phyloP scores from a whole-genome alignment of 2,113 vertebrate genomes.

The Callionymus lyra region DNA sequence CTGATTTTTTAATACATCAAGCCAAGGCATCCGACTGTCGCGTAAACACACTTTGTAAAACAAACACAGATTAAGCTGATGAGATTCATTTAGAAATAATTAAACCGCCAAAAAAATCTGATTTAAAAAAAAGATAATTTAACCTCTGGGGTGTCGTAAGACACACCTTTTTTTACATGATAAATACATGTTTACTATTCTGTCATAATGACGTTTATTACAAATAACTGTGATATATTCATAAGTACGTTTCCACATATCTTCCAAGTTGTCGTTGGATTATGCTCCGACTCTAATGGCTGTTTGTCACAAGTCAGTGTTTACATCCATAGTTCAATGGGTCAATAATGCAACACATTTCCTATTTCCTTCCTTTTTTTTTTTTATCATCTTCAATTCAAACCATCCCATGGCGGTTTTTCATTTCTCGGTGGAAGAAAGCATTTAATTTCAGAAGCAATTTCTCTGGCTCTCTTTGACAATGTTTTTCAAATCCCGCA shows the following conservation, averaged over 20 bases:
- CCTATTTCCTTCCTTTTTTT: constrained; percentile 16
- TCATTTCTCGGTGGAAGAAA: constrained; percentile 17
- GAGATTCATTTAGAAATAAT: too few species aligned
- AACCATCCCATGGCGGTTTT: constrained; percentile 13
- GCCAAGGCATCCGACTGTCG: too few species aligned
- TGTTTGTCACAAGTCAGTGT: constrained; percentile 16
- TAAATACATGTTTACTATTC: too few species aligned
- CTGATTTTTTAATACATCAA: too few species aligned
- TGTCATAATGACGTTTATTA: too few species aligned
- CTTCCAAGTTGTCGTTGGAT: constrained; percentile 12
- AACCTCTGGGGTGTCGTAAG: constrained; percentile 7
- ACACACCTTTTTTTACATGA: too few species aligned
- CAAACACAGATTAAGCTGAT: too few species aligned
- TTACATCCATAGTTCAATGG: constrained; percentile 13
- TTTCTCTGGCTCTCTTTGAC: constrained; percentile 29
- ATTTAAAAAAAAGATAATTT: too few species aligned
- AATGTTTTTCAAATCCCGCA: constrained; percentile 44
- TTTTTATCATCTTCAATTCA: constrained; percentile 14
- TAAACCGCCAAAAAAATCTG: constrained; percentile 5
- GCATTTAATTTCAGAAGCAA: constrained; percentile 39
- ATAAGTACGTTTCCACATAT: too few species aligned
- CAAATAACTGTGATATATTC: too few species aligned
- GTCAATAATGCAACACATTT: constrained; percentile 21
- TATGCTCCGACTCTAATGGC: constrained; percentile 4
- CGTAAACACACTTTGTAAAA: too few species aligned